phyloP scores from a whole-genome alignment of 1,140 invertebrate genomes.

The Hypothenemus hampei region DNA sequence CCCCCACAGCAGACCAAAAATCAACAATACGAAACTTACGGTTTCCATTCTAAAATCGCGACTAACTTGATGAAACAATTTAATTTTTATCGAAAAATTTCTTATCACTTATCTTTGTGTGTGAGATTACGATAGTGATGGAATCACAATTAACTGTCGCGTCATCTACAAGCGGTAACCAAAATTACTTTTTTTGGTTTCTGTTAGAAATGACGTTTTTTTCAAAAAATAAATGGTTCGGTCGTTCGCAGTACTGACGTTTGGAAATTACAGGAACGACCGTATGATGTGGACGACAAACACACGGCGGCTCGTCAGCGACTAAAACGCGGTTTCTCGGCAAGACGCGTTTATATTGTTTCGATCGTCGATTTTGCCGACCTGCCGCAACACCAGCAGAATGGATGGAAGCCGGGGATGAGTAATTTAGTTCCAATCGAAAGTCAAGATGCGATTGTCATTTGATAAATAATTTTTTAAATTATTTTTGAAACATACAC shows the following conservation, averaged over 20 bases:
- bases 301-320: constrained; percentile 15
- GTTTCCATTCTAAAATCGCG: constrained; percentile 2
- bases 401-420: constrained; percentile 6
- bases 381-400: constrained; percentile 15
- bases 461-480: too few species aligned
- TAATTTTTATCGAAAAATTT: constrained; percentile 9
- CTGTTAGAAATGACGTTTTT: not conserved
- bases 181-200: constrained; percentile 7
- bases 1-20: constrained; percentile 15
- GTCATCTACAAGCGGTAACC: constrained; percentile 12
- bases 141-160: not conserved
- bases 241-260: constrained; percentile 24
- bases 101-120: constrained; percentile 19
- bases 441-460: not conserved
- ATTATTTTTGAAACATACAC: too few species aligned
- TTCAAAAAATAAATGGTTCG: not conserved
- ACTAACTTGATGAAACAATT: not conserved
- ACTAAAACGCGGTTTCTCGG: constrained; percentile 12
- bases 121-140: not conserved
- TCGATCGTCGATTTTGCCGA: constrained; percentile 6
- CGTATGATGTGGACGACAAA: constrained; percentile 2
- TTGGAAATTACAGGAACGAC: constrained; percentile 19
- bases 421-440: constrained; percentile 3
- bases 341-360: constrained; percentile 18
- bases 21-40: constrained; percentile 5